These are phyloP conservation scores for Carassius gibelio DNA, from an alignment of 2,113 vertebrate species.

Conservation along the genomic window DNA sequence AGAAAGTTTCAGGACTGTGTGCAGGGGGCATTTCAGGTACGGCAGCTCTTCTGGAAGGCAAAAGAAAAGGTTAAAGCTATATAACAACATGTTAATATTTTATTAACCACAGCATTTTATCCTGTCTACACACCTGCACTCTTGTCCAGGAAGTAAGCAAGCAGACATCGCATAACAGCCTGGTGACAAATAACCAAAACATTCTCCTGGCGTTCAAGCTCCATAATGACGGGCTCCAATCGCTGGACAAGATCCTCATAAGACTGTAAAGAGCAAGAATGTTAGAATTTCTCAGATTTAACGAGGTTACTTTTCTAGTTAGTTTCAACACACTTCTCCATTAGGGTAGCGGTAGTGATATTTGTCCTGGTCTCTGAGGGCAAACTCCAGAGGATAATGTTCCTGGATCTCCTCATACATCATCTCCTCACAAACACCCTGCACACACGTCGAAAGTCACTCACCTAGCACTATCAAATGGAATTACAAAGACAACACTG, in stretches of 20 bases:
- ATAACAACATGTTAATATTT: background rate
- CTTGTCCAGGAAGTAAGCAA: conserved; percentile 97
- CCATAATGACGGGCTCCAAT: conserved; percentile 97
- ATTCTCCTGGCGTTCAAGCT: conserved; percentile 96
- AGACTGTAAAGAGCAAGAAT: conserved; percentile 75
- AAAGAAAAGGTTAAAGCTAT: background rate
- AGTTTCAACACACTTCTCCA: conserved; percentile 83
- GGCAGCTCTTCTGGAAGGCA: conserved; percentile 86
- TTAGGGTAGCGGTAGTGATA: conserved; percentile 97
- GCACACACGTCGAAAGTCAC: background rate
- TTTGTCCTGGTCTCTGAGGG: conserved; percentile 95
- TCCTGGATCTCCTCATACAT: conserved; percentile 96
- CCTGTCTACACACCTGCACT: conserved; percentile 78
- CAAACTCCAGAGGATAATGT: conserved; percentile 90
- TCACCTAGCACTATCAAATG: background rate
- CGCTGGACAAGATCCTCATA: conserved; percentile 98
- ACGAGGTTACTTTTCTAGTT: background rate
- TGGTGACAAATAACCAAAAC: conserved; percentile 96
- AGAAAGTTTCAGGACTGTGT: conserved; percentile 93
- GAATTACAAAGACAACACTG: background rate
- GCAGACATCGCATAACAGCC: conserved; percentile 96
- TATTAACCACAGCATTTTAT: background rate
- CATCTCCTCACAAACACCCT: conserved; percentile 98
- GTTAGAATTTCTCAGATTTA: conserved; percentile 48
- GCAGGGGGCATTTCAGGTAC: conserved; percentile 95